Conservation (phyloP, 2,797 vertebrate genomes). For the Sebastes reedi region DNA sequence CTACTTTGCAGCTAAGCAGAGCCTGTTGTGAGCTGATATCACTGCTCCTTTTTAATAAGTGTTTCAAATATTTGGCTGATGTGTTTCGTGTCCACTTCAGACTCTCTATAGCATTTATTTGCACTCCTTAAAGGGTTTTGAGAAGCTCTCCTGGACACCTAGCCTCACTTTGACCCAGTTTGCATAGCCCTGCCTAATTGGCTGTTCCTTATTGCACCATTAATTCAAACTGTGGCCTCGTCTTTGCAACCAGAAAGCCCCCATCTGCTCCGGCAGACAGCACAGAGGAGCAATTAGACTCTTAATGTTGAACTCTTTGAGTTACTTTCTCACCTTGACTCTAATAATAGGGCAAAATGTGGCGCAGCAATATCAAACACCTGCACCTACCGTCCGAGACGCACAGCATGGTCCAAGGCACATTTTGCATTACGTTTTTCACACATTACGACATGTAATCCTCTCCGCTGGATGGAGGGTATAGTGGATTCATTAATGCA, state of each 20-base stretch:
- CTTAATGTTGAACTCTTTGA: constrained; percentile 48
- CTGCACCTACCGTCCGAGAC: neutral
- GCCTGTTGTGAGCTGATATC: constrained; percentile 20
- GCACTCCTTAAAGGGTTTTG: constrained; percentile 19
- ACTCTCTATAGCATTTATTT: constrained; percentile 22
- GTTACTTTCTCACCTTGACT: constrained; percentile 54
- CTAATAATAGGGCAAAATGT: constrained; percentile 51
- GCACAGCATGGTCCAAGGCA: constrained; percentile 1
- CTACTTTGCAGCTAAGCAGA: constrained; percentile 28
- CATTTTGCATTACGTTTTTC: constrained; percentile 11
- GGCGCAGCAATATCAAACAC: neutral
- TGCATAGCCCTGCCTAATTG: constrained; percentile 60
- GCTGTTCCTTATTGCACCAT: constrained; percentile 62
- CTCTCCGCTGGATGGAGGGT: constrained; percentile 10
- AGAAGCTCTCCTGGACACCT: constrained; percentile 32
- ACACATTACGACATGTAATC: constrained; percentile 10
- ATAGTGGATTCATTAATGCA: constrained; percentile 35
- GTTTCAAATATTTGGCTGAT: constrained; percentile 15
- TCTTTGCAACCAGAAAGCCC: constrained; percentile 53
- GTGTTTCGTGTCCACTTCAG: constrained; percentile 9
- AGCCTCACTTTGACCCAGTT: constrained; percentile 50
- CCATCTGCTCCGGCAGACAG: constrained; percentile 65
- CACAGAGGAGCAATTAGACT: constrained; percentile 56
- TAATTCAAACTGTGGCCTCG: constrained; percentile 63
- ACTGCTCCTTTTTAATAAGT: neutral